Evolutionary conservation across 2,113 vertebrate genomes (phyloP), one percentile per base, ranked within the genome.

Genomic region (Aegithalos caudatus): DNA sequence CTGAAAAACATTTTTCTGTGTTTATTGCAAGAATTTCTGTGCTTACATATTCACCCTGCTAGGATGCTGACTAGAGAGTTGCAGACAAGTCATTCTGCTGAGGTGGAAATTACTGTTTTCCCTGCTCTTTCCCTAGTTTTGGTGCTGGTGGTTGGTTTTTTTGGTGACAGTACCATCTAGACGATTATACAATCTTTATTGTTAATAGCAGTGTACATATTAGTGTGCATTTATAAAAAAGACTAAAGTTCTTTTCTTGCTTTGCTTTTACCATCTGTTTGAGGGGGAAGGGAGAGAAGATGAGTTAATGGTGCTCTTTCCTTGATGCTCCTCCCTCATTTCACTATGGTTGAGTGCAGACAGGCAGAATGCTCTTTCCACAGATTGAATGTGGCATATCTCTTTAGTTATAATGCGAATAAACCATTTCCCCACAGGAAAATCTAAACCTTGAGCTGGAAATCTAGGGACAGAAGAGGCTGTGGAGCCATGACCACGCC

Each of bases 21-120:
- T 90, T 85, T 60, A 79, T 76, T 97, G 86, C 94, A 97, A 97
- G 91, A 90, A 92, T 91, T 88, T 97, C 92, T 95, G 81, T 96
- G 96, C 97, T 93, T 88, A 31, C 2, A 0, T 73, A 35, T 42
- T 93, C 25, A 71, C 6, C 6, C 12, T 88, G 27, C 38, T 45
- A 51, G 33, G 42, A 64, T 85, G 45, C 58, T 66, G 45, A 44
- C 40, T 54, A 23, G 35, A 62, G 50, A 54, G n/a, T 4, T 78
- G 35, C 44, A 60, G 60, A n/a, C n/a, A 31, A 5, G 1, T 53
- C 25, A 7, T 57, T 88, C 54, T 73, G 12, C 60, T 87, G 37
- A 69, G 51, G 45, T 13, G 31, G 54, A 79, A 86, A 24, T 71
- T 58, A n/a, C 10, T 65, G 10, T 10, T 93, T 90, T 80, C 65